These are phyloP conservation scores for Drosophila niveifrons DNA, from an alignment of 2,888 invertebrate genomes.

Conservation along the genomic window DNA sequence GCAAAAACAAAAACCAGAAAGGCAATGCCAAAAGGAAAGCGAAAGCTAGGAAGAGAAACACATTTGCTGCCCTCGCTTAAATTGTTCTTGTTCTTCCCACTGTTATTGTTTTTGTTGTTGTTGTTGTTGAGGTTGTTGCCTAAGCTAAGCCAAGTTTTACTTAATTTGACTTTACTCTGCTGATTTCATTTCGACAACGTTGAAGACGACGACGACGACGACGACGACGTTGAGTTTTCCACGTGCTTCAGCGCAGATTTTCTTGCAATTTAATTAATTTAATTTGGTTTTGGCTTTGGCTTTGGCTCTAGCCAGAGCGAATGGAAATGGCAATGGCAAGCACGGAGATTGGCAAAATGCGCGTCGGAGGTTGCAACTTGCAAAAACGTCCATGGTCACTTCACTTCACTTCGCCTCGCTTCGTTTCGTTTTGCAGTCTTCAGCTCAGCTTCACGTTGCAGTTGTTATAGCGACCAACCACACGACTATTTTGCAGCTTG, in stretches of 20 bases:
- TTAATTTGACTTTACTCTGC: constrained; percentile 64
- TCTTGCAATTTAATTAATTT: constrained; percentile 75
- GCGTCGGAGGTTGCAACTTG: constrained; percentile 1
- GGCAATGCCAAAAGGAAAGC: not conserved
- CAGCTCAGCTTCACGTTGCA: not conserved
- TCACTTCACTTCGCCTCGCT: constrained; percentile 14
- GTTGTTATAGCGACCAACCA: constrained; percentile 11
- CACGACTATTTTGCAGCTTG: constrained; percentile 31
- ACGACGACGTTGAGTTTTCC: constrained; percentile 43
- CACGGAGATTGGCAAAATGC: constrained; percentile 23
- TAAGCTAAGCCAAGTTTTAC: constrained; percentile 59
- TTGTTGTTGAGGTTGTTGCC: not conserved
- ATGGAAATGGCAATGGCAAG: constrained; percentile 29
- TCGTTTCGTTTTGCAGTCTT: constrained; percentile 8
- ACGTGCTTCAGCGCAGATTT: constrained; percentile 65
- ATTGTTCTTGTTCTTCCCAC: not conserved
- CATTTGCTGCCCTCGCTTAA: constrained; percentile 8
- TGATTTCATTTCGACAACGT: constrained; percentile 62
- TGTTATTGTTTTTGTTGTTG: not conserved
- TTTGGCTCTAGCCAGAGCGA: constrained; percentile 45
- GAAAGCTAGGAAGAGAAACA: constrained; percentile 26
- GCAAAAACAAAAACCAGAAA: not conserved
- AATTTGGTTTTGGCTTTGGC: constrained; percentile 61
- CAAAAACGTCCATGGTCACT: constrained; percentile 19
- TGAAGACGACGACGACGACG: constrained; percentile 20